phyloP scores from a whole-genome alignment of 2,797 vertebrate species.

The Phataginus tricuspis region DNA sequence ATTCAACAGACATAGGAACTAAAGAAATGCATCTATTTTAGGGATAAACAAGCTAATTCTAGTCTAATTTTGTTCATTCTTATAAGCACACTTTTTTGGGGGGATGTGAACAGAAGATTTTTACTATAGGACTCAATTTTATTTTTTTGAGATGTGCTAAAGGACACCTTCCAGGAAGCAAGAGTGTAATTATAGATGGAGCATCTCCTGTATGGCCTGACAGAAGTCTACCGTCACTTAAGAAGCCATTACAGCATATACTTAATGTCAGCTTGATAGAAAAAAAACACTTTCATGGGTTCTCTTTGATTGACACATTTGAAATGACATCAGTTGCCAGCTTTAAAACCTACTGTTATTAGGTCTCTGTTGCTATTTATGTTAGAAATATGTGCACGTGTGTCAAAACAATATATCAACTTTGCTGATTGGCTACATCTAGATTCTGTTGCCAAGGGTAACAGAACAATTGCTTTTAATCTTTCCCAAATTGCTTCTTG shows the following conservation, averaged over 20 bases:
- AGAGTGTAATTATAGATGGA: slow-evolving; percentile 86
- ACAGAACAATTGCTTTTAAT: slow-evolving; percentile 92
- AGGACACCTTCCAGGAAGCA: slow-evolving; percentile 82
- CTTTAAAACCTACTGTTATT: slow-evolving; percentile 90
- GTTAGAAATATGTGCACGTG: slow-evolving; percentile 87
- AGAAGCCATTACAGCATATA: slow-evolving; percentile 86
- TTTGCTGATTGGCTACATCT: slow-evolving; percentile 88
- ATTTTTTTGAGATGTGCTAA: slow-evolving; percentile 78
- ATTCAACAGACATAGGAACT: slow-evolving; percentile 78
- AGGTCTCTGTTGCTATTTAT: slow-evolving; percentile 92
- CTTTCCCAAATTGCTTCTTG: slow-evolving; percentile 87
- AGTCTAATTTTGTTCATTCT: slow-evolving; percentile 69
- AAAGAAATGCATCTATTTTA: slow-evolving; percentile 76
- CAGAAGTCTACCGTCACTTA: slow-evolving; percentile 86
- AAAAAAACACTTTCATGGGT: slow-evolving; percentile 85
- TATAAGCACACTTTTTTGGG: slow-evolving; percentile 52
- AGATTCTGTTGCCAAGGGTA: slow-evolving; percentile 89
- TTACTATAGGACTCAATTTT: slow-evolving; percentile 77
- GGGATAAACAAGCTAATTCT: slow-evolving; percentile 72
- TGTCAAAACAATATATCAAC: slow-evolving; percentile 91
- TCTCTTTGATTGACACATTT: slow-evolving; percentile 88
- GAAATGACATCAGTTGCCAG: slow-evolving; percentile 88
- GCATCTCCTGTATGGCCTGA: slow-evolving; percentile 85
- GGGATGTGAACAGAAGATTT: slow-evolving; percentile 71
- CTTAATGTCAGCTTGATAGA: slow-evolving; percentile 87